Evolutionary conservation across 2,797 vertebrate species (phyloP), one percentile per base, ranked within the genome.

Genomic region (Notoglanidium macrostoma): DNA sequence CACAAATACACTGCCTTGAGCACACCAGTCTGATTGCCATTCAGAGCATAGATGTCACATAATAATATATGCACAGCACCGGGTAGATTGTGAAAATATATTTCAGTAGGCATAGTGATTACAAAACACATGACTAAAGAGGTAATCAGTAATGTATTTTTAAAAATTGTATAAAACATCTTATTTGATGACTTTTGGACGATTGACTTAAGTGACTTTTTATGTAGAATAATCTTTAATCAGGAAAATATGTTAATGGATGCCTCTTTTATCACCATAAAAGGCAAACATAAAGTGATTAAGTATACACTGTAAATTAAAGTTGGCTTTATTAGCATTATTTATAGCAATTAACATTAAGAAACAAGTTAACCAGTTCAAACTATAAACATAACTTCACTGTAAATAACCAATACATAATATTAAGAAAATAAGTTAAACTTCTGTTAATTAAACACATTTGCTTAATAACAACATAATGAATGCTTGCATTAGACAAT

Each of bases 41-140:
- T 59, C 29, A 65, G 79, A 68, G 57, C 70, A 85, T 54, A 86
- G 72, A 68, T 70, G 87, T 90, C 89, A 87, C 84, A 89, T 82
- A 63, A 65, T 82, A 82, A 14, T 61, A 63, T 8, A 63, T 19
- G 14, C 12, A 8, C 78, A 59, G 32, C 5, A 8, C 54, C 54
- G 12, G 26, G 7, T 57, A 44, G 55, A n/a, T 17, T 80, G 32
- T 61, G 55, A 35, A 63, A 44, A 40, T n/a, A 81, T 49, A 19
- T 21, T 29, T 65, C 19, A 26, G 55, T 40, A 44, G 29, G 29
- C 29, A 40, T 61, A 40, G 21, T 61, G 35, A 80, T 61, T 59
- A 80, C 35, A 44, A 80, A 63, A 35, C 15, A 14, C 21, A 80
- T 26, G 35, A 61, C 55, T 61, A 63, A 46, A 61, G 29, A 81